Conservation (phyloP, 1,140 invertebrate genomes). For the Leptinotarsa defecta region DNA sequence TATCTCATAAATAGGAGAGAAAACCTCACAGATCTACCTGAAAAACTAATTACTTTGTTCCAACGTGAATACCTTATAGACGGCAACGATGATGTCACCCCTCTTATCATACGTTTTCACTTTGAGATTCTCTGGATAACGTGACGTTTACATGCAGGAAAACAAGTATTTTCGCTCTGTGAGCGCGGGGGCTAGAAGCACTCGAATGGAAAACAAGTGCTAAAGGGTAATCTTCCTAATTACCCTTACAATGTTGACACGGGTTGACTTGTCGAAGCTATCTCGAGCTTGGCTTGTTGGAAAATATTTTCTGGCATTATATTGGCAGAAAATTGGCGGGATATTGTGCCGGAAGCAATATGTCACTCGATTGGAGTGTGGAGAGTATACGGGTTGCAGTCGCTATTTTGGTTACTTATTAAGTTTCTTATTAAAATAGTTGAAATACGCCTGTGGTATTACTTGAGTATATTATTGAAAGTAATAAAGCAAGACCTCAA, state of each 20-base stretch:
- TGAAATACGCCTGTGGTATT: too few species aligned
- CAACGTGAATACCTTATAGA: not conserved
- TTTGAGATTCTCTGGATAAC: conserved; percentile 6
- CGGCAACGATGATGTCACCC: not conserved
- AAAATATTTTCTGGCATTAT: not conserved
- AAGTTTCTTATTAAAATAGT: too few species aligned
- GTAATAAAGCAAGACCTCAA: too few species aligned
- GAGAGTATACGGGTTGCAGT: too few species aligned
- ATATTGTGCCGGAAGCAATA: too few species aligned
- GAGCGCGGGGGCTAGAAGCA: not conserved
- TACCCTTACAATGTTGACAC: conserved; percentile 26
- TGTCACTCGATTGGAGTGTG: too few species aligned
- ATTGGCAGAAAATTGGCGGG: too few species aligned
- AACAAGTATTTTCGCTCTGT: not conserved
- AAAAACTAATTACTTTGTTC: not conserved
- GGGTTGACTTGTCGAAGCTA: conserved; percentile 23
- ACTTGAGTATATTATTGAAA: too few species aligned
- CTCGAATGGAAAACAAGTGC: conserved; percentile 18
- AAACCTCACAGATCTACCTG: not conserved
- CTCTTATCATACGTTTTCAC: conserved; percentile 5
- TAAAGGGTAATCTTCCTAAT: conserved; percentile 27
- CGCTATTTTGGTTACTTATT: too few species aligned
- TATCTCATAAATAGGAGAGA: not conserved
- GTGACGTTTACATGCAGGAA: not conserved
- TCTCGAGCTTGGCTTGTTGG: not conserved